These are phyloP conservation scores for Sebastes dallii DNA, from an alignment of 2,797 vertebrate genomes.

Conservation along the genomic window DNA sequence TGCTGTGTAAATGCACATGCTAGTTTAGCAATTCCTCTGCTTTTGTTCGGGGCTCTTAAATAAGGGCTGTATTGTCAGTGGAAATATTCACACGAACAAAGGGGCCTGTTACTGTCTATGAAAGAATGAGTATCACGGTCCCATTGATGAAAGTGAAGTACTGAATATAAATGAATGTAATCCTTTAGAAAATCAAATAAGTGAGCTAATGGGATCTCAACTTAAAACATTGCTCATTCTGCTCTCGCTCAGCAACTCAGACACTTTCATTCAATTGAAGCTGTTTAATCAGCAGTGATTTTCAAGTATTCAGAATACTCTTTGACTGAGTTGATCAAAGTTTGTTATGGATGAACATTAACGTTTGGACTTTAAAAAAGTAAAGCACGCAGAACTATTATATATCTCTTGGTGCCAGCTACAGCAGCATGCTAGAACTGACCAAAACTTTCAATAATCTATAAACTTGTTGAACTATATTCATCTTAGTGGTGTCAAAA, in stretches of 20 bases:
- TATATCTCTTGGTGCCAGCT: not conserved
- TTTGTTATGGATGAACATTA: not conserved
- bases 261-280: constrained; percentile 1
- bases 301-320: not conserved
- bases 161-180: constrained; percentile 58
- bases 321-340: not conserved
- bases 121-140: constrained; percentile 64
- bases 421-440: not conserved
- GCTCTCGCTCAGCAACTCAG: constrained; percentile 20
- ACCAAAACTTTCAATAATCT: not conserved
- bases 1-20: constrained; percentile 10
- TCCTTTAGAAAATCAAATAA: constrained; percentile 66
- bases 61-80: constrained; percentile 52
- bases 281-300: constrained; percentile 11
- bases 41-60: constrained; percentile 68
- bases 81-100: constrained; percentile 55
- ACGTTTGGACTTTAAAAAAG: not conserved
- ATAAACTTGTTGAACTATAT: not conserved
- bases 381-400: not conserved
- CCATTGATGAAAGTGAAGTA: constrained; percentile 59
- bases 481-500: no score
- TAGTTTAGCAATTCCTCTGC: constrained; percentile 46
- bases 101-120: constrained; percentile 38
- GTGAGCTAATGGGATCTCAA: constrained; percentile 65
- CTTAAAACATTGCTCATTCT: constrained; percentile 41